phyloP scores from a whole-genome alignment of 1,140 invertebrate genomes.

The Zeugodacus cucurbitae region DNA sequence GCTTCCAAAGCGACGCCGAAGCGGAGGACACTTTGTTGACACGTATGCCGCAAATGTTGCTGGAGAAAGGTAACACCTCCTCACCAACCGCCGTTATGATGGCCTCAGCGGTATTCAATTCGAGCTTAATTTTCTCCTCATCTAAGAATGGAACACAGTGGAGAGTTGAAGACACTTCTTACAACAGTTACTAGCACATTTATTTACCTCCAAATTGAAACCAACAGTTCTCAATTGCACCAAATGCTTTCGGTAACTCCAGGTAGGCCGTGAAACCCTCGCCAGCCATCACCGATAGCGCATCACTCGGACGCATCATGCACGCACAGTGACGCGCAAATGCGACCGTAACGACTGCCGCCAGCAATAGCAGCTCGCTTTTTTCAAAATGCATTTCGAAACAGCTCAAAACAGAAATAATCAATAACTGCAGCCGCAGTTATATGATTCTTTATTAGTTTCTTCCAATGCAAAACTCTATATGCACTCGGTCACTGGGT shows the following conservation, averaged over 20 bases:
- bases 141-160: not conserved
- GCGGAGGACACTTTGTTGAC: constrained; percentile 31
- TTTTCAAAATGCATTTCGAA: not conserved
- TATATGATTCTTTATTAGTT: not conserved
- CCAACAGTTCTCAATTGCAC: constrained; percentile 44
- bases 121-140: constrained; percentile 40
- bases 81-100: constrained; percentile 35
- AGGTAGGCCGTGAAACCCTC: constrained; percentile 45
- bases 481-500: not conserved
- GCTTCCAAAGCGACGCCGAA: constrained; percentile 37
- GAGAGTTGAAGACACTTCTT: not conserved
- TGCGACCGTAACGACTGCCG: too few species aligned
- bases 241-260: constrained; percentile 45
- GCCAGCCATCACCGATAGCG: not conserved
- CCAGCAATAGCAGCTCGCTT: not conserved
- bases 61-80: constrained; percentile 35
- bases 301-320: constrained; percentile 32
- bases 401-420: not conserved
- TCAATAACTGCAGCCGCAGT: too few species aligned
- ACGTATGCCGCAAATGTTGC: constrained; percentile 42
- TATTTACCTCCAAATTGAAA: constrained; percentile 43
- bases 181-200: not conserved
- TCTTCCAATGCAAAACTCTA: not conserved
- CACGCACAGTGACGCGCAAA: not conserved
- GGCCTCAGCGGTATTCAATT: constrained; percentile 38